Evolutionary conservation across 2,113 vertebrate genomes (phyloP).

Genomic region (Rhegmatorhina hoffmannsi): DNA sequence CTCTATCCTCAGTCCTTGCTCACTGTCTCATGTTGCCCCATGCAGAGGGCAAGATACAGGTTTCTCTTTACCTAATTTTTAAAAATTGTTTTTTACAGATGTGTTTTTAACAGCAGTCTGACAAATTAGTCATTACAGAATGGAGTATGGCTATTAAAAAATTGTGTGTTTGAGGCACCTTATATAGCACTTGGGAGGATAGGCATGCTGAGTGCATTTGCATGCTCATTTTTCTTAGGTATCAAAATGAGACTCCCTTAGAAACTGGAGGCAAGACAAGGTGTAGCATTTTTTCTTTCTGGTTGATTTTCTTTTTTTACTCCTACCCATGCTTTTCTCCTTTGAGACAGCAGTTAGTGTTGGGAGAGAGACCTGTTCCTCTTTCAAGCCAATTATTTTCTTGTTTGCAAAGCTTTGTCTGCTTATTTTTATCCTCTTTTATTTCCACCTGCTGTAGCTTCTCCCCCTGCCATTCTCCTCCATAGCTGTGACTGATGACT

Average conservation of each 20-base stretch:
- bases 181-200: background rate
- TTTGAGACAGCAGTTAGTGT: background rate
- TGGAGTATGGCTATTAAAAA: background rate
- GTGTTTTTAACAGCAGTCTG: background rate
- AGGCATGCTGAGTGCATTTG: background rate
- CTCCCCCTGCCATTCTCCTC: background rate
- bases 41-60: background rate
- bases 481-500: background rate
- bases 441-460: background rate
- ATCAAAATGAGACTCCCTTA: background rate
- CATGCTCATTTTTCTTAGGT: background rate
- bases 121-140: background rate
- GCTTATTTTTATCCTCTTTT: background rate
- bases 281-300: background rate
- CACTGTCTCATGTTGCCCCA: background rate
- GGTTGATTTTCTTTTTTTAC: rapidly evolving
- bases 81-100: background rate
- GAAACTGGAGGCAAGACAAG: background rate
- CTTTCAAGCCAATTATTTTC: background rate
- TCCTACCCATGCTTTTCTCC: background rate
- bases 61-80: background rate
- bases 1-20: background rate
- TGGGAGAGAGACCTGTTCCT: background rate
- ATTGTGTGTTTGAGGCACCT: background rate
- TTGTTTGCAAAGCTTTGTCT: background rate